These are phyloP conservation scores for Ectropis grisescens DNA, from an alignment of 1,140 invertebrate genomes.

Conservation along the genomic window DNA sequence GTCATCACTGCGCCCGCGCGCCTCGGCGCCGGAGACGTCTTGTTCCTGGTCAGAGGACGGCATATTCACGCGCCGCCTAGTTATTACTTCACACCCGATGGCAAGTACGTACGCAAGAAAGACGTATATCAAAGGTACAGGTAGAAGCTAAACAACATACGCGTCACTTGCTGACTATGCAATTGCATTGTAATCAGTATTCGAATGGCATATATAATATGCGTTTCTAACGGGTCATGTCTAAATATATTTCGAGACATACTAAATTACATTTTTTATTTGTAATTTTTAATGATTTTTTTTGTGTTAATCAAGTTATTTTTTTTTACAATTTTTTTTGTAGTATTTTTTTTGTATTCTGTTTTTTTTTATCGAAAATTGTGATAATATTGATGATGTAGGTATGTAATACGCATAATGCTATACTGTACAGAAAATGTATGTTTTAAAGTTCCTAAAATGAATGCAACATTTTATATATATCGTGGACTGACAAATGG, in stretches of 20 bases:
- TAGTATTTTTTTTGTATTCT: slow-evolving; percentile 8
- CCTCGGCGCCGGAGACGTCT: slow-evolving; percentile 35
- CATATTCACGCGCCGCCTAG: slow-evolving; percentile 56
- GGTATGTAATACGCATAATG: neutral
- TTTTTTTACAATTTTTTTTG: slow-evolving; percentile 11
- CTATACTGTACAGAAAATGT: no score
- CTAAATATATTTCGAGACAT: slow-evolving; percentile 6
- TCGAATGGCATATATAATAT: no score
- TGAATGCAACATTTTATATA: no score
- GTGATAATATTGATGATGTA: neutral
- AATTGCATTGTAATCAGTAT: no score
- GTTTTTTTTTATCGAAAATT: neutral
- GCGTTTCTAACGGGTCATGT: no score
- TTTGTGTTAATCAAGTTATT: slow-evolving; percentile 7
- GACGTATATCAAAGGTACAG: slow-evolving; percentile 54
- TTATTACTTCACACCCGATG: slow-evolving; percentile 57
- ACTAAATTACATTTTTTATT: no score
- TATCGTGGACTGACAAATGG: no score
- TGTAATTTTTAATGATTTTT: slow-evolving; percentile 12
- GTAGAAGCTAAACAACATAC: slow-evolving; percentile 18
- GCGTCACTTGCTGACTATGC: no score
- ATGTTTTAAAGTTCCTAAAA: slow-evolving; percentile 12
- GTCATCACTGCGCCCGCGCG: slow-evolving; percentile 50
- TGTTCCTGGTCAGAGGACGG: slow-evolving; percentile 48
- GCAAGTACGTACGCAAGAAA: slow-evolving; percentile 58